Evolutionary conservation across 2,888 invertebrate species (phyloP), one percentile per base, ranked within the genome.

Genomic region (Tipula helvola): DNA sequence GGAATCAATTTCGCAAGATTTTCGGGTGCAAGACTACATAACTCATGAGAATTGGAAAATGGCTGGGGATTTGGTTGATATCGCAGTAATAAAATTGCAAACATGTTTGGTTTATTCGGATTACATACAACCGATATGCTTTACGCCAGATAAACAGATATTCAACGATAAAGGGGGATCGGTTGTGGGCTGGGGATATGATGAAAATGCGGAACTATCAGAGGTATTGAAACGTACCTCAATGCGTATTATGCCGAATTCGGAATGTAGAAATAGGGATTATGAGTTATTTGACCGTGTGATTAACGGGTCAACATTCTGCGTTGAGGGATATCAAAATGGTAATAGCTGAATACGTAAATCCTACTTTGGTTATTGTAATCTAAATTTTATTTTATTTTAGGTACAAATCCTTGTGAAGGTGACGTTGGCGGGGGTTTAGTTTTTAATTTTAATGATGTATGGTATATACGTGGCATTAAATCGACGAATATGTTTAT

Each of bases 391-490:
- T 39, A n/a, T n/a, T n/a, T n/a, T n/a, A 5, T 84, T 84, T 36
- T 84, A 84, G 84, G 88, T n/a, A 92, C 91, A 3, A 93, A 92
- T 87, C 92, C 92, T 5, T 93, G 93, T 88, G 92, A 93, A 83
- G 93, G 93, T 1, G 93, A 93, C 88, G 93, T 93, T 86, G 93
- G 93, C 0, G 92, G 93, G 71, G 93, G 92, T 0, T 91, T 92
- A 88, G 88, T 90, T 28, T 90, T 93, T 4, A 86, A 87, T 86
- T 16, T 57, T 3, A 47, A 87, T 83, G 57, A 41, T n/a, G 44
- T 47, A 28, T 88, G 86, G 52, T 86, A 87, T 83, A 28, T 88
- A 39, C 86, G 88, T 13, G 88, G 88, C n/a, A 88, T 88, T 52
- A 88, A 88, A 18, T 88, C 88, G 13, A 18, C 87, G 39, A 87